Percentiles rank a stretch among this genome's conserved stretches.
Evolutionary conservation across 2,797 vertebrate genomes (phyloP).

Genomic region (Pseudochaenichthys georgianus): DNA sequence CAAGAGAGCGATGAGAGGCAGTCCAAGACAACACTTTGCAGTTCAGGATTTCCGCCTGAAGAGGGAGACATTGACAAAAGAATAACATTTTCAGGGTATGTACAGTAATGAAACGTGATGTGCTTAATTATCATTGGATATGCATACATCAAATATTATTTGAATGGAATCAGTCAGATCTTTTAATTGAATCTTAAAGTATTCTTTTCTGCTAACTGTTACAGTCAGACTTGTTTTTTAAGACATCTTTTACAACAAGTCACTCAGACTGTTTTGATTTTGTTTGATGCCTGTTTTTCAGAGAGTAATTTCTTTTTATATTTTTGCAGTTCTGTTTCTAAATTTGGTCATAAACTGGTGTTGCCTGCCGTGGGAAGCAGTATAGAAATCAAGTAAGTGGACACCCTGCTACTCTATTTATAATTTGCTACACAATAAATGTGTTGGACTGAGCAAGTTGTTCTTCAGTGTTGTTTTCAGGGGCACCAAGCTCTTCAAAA

Average conservation of each 20-base stretch:
- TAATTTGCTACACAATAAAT: neutral
- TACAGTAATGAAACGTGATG: neutral
- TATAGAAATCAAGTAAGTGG: constrained; percentile 65
- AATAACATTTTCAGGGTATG: constrained; percentile 81
- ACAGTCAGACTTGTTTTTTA: neutral
- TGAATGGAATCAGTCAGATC: neutral
- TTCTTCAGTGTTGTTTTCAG: constrained; percentile 29
- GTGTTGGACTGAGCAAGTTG: neutral
- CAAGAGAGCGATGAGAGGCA: constrained; percentile 41
- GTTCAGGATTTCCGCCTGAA: constrained; percentile 64
- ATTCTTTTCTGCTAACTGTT: neutral
- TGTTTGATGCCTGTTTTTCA: too few relatives aligned
- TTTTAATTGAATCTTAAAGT: neutral
- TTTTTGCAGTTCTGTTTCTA: constrained; percentile 80
- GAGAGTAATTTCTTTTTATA: neutral
- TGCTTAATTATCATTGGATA: neutral
- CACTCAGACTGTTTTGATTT: too few relatives aligned
- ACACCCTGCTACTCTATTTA: neutral
- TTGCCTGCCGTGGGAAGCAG: constrained; percentile 73
- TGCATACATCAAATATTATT: neutral
- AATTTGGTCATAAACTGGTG: constrained; percentile 87
- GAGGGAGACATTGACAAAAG: constrained; percentile 70
- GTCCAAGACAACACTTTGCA: constrained; percentile 38
- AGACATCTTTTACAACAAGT: neutral
- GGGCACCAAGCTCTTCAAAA: constrained; percentile 9